These are phyloP conservation scores for Coenonympha glycerion DNA, from an alignment of 2,888 invertebrate species.

Conservation along the genomic window DNA sequence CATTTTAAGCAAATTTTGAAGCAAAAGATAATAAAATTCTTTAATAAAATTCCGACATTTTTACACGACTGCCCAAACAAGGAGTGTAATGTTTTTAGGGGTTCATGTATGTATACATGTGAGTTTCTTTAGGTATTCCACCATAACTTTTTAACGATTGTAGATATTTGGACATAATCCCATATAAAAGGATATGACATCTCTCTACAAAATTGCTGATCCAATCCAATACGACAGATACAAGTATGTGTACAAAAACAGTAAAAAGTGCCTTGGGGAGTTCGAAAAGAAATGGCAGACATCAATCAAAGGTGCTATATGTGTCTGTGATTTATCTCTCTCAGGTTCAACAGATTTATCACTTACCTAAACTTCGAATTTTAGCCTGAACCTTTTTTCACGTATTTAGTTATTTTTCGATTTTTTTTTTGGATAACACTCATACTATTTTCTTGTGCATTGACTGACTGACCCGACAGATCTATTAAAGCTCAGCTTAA, in stretches of 20 bases:
- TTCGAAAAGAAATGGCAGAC: conserved; percentile 8
- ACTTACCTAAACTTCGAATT: conserved; percentile 5
- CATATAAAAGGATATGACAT: background rate
- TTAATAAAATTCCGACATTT: too few species aligned
- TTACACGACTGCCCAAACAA: too few species aligned
- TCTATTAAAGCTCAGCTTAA: too few species aligned
- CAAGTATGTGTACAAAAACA: background rate
- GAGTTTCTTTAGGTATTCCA: too few species aligned
- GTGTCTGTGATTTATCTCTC: conserved; percentile 20
- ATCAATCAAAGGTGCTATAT: conserved; percentile 22
- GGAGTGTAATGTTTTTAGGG: too few species aligned
- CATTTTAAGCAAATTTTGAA: too few species aligned
- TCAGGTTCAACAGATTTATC: conserved; percentile 11
- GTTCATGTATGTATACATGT: too few species aligned
- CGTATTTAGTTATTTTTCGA: background rate
- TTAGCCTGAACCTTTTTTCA: background rate
- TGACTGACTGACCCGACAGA: too few species aligned
- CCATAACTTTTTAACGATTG: too few species aligned
- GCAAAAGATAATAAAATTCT: too few species aligned
- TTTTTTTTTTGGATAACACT: background rate
- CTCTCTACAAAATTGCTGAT: background rate
- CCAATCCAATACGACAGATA: background rate
- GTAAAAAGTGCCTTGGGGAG: conserved; percentile 2
- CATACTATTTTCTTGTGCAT: too few species aligned
- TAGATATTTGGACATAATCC: too few species aligned